phyloP scores from a whole-genome alignment of 2,113 vertebrate species.

The Motacilla alba region DNA sequence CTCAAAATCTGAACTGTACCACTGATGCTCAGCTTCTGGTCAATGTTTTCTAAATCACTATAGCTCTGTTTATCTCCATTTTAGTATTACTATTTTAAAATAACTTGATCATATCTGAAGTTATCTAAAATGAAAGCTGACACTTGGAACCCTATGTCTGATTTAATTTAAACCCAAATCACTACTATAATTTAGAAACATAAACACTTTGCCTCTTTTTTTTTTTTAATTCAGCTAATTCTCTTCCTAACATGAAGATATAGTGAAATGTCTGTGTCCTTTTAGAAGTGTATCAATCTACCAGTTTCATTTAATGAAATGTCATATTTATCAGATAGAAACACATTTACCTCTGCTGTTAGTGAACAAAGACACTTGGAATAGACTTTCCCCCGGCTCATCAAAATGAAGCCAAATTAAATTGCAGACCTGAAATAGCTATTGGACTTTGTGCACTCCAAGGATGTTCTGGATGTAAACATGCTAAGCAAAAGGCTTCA shows the following conservation, averaged over 20 bases:
- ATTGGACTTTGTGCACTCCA: neutral
- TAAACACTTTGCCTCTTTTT: neutral
- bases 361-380: neutral
- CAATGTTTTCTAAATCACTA: neutral
- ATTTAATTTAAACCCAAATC: neutral
- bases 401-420: neutral
- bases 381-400: neutral
- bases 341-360: neutral
- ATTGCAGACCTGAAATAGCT: neutral
- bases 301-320: neutral
- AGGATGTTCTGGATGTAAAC: neutral
- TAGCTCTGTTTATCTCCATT: neutral
- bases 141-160: neutral
- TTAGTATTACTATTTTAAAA: neutral
- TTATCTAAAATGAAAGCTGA: neutral
- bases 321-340: neutral
- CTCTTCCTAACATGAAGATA: neutral
- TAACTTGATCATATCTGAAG: neutral
- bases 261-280: neutral
- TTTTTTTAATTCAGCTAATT: neutral
- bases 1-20: neutral
- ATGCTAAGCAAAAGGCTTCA: neutral
- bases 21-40: neutral
- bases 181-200: neutral
- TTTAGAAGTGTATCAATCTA: neutral